These are phyloP conservation scores for Apodemia mormo DNA, from an alignment of 2,888 invertebrate genomes.

Conservation along the genomic window DNA sequence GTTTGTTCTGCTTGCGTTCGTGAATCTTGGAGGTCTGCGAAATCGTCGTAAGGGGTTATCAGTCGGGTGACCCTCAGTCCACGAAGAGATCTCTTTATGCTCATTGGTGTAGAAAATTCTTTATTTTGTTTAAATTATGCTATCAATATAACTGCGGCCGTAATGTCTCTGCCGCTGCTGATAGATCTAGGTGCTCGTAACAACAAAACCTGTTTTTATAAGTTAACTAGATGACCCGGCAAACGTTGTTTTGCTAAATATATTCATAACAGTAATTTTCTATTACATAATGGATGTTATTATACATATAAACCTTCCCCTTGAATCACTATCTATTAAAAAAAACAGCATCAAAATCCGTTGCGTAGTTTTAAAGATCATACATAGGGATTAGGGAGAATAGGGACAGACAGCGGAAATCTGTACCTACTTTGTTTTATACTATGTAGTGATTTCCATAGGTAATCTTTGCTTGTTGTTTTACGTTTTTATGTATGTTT, in stretches of 20 bases:
- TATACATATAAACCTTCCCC: too few species aligned
- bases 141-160: not conserved
- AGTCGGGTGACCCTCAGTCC: conserved; percentile 50
- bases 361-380: too few species aligned
- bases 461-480: not conserved
- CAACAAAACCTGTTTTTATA: not conserved
- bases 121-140: conserved; percentile 10
- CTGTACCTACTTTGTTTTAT: too few species aligned
- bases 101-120: conserved; percentile 9
- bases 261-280: too few species aligned
- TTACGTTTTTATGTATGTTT: not conserved
- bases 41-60: conserved; percentile 64
- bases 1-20: conserved; percentile 60
- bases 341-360: too few species aligned
- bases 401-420: too few species aligned
- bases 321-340: too few species aligned
- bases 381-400: too few species aligned
- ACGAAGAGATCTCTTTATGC: conserved; percentile 5
- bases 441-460: not conserved
- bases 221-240: not conserved
- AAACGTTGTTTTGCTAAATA: too few species aligned
- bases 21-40: conserved; percentile 57
- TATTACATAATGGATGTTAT: too few species aligned
- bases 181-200: not conserved
- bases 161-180: conserved; percentile 7